These are phyloP conservation scores for Eclectus roratus DNA, from an alignment of 2,113 vertebrate species.

Conservation along the genomic window DNA sequence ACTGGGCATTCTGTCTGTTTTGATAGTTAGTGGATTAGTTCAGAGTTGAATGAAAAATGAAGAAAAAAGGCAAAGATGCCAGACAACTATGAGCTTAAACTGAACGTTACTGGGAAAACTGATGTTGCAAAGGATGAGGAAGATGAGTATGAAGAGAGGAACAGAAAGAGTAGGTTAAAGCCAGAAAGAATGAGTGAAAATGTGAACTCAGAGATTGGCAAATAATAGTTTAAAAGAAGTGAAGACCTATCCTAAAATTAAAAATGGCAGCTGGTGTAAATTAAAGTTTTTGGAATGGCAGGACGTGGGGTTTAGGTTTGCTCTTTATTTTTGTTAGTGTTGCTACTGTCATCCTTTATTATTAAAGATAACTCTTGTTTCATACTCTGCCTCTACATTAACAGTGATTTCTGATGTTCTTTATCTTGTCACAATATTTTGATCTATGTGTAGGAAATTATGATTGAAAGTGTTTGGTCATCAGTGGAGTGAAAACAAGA, in stretches of 20 bases:
- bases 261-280: background rate
- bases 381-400: background rate
- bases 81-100: background rate
- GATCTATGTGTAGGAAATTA: background rate
- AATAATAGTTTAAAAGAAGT: background rate
- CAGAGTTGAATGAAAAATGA: background rate
- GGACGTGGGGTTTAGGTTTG: background rate
- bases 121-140: background rate
- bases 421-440: background rate
- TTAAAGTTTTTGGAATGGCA: background rate
- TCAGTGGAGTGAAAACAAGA: background rate
- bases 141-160: background rate
- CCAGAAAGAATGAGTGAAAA: background rate
- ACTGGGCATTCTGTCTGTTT: background rate
- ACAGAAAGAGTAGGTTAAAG: background rate
- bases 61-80: background rate
- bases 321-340: background rate
- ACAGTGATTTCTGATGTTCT: background rate
- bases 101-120: background rate
- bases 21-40: background rate
- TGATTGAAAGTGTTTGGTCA: background rate
- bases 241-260: background rate
- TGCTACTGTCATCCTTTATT: background rate
- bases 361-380: background rate
- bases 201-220: background rate